phyloP scores from a whole-genome alignment of 2,797 vertebrate genomes.

The Falco biarmicus region DNA sequence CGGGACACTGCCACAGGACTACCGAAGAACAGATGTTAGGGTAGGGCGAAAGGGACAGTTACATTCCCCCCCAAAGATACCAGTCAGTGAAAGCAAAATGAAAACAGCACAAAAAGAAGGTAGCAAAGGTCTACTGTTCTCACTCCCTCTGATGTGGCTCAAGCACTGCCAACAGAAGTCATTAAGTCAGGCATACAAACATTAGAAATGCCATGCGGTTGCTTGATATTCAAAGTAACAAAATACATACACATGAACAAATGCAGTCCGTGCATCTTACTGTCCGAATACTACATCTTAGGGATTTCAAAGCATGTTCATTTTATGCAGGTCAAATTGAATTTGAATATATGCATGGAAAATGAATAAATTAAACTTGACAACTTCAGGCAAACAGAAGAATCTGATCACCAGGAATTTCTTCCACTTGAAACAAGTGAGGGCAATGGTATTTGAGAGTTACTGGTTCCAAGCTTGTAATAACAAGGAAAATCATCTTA shows the following conservation, averaged over 20 bases:
- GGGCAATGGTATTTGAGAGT: not conserved
- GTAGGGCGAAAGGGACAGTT: not conserved
- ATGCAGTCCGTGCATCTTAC: not conserved
- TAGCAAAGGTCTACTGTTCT: not conserved
- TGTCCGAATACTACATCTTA: not conserved
- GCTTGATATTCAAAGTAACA: not conserved
- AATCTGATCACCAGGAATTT: not conserved
- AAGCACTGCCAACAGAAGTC: not conserved
- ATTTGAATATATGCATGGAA: not conserved
- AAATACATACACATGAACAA: not conserved
- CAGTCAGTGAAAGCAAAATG: not conserved
- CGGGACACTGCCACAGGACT: not conserved
- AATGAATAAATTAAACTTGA: not conserved
- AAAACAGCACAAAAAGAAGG: not conserved
- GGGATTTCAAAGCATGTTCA: not conserved
- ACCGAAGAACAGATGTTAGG: not conserved
- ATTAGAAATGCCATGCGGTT: not conserved
- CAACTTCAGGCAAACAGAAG: not conserved
- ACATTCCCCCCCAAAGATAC: not conserved
- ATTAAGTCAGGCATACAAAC: not conserved
- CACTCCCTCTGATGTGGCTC: not conserved
- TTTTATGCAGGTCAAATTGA: not conserved
- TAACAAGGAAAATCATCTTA: not conserved
- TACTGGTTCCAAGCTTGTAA: not conserved
- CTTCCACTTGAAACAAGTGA: not conserved